A percentile compares a stretch with the other conserved stretches of the same genome.
Conservation (phyloP, 2,113 vertebrate genomes). For the Rhea pennata region DNA sequence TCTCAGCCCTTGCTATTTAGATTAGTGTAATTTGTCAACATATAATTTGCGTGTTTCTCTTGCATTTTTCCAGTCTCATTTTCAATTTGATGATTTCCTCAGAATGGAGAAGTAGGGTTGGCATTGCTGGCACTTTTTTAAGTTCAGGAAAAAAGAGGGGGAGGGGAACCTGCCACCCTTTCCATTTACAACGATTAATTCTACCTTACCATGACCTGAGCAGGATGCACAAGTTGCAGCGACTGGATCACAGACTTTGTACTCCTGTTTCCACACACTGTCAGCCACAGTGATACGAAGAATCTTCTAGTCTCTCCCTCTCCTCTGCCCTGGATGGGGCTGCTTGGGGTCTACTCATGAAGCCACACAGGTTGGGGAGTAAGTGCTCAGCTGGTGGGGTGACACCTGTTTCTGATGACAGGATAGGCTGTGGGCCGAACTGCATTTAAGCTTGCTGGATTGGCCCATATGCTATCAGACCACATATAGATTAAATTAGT, state of each 20-base stretch:
- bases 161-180: background rate
- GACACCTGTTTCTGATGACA: background rate
- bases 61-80: background rate
- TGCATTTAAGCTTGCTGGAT: background rate
- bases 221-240: background rate
- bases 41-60: background rate
- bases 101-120: background rate
- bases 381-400: background rate
- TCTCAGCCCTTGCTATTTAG: background rate
- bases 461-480: background rate
- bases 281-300: background rate
- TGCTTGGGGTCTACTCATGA: background rate
- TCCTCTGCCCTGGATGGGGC: background rate
- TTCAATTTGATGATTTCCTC: background rate
- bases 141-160: no score
- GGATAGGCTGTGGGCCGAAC: background rate
- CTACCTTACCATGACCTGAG: background rate
- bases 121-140: background rate
- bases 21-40: background rate
- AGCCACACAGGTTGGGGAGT: background rate
- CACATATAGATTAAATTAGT: background rate
- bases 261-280: background rate
- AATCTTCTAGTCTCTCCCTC: background rate
- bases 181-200: background rate
- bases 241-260: background rate